A percentile compares a stretch with the other conserved stretches of the same genome.
phyloP scores from a whole-genome alignment of 2,888 invertebrate genomes.

The Schizaphis graminum region DNA sequence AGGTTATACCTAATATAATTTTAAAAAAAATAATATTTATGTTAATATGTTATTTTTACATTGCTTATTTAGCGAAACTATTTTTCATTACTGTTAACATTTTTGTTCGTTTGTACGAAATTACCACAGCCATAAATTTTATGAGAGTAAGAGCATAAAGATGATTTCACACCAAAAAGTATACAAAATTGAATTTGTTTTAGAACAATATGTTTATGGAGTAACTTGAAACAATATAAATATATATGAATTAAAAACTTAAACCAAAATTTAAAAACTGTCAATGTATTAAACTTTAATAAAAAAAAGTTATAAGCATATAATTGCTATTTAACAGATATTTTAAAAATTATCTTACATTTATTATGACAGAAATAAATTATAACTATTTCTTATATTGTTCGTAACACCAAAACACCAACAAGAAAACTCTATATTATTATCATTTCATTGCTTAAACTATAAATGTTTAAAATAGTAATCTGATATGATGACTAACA shows the following conservation, averaged over 20 bases:
- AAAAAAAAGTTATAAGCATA: background rate
- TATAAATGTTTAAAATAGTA: conserved; percentile 46
- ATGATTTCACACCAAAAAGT: background rate
- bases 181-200: background rate
- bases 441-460: background rate
- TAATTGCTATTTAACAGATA: background rate
- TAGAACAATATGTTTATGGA: background rate
- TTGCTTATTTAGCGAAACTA: background rate
- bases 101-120: background rate
- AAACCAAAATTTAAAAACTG: background rate
- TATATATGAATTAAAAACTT: background rate
- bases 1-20: background rate
- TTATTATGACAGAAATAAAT: background rate
- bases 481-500: conserved; percentile 53
- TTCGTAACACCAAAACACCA: conserved; percentile 36
- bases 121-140: background rate
- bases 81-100: background rate
- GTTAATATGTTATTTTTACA: background rate
- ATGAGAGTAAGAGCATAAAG: background rate
- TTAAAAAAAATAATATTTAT: background rate
- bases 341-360: background rate
- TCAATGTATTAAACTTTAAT: background rate
- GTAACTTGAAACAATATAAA: background rate
- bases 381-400: background rate
- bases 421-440: background rate